phyloP scores from a whole-genome alignment of 2,888 invertebrate genomes.

The Nomada fucata region DNA sequence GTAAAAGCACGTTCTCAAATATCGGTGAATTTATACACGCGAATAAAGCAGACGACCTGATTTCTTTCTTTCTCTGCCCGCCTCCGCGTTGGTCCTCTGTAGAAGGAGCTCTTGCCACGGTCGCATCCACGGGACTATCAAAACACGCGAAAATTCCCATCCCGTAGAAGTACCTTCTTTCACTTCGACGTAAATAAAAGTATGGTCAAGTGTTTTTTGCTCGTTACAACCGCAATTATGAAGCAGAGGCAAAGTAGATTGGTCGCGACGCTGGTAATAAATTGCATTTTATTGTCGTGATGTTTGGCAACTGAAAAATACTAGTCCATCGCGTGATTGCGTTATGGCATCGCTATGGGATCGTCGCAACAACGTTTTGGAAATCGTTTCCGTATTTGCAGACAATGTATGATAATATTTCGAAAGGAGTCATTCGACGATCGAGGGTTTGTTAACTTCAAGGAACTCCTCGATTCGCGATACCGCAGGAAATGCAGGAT shows the following conservation, averaged over 20 bases:
- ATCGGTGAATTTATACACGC: constrained; percentile 41
- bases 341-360: too few species aligned
- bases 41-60: constrained; percentile 29
- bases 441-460: background rate
- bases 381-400: too few species aligned
- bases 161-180: background rate
- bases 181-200: background rate
- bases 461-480: background rate
- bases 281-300: too few species aligned
- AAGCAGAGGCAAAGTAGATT: background rate
- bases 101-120: background rate
- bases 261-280: background rate
- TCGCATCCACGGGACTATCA: background rate
- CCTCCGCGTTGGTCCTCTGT: background rate
- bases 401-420: too few species aligned
- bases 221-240: background rate
- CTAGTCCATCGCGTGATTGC: too few species aligned
- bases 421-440: too few species aligned
- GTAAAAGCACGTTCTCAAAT: constrained; percentile 45
- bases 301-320: background rate
- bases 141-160: constrained; percentile 24
- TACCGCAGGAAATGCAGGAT: background rate
- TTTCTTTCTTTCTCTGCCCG: constrained; percentile 15
- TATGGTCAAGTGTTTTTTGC: background rate
- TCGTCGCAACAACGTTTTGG: too few species aligned